These are phyloP conservation scores for Seriola aureovittata DNA, from an alignment of 2,113 vertebrate genomes.

Conservation along the genomic window DNA sequence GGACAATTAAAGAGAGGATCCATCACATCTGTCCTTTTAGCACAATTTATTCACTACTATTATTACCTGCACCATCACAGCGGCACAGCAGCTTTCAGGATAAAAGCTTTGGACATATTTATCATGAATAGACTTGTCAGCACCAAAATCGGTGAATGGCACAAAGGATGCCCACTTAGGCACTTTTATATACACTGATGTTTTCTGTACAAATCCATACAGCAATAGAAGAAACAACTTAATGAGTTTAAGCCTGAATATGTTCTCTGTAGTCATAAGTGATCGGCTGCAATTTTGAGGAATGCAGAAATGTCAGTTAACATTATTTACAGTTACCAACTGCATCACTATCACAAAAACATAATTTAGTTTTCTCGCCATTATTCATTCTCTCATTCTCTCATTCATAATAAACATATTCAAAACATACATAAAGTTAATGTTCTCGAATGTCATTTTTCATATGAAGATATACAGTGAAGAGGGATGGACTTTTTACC, in stretches of 20 bases:
- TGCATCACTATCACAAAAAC: no score
- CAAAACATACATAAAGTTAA: no score
- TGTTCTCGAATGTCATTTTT: no score
- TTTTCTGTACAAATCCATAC: no score
- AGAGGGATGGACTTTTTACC: no score
- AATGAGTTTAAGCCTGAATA: not conserved
- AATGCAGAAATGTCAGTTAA: not conserved
- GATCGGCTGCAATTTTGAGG: no score
- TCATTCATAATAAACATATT: no score
- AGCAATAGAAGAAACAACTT: not conserved
- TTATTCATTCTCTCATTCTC: no score
- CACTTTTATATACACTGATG: not conserved
- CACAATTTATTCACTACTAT: not conserved
- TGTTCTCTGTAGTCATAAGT: not conserved
- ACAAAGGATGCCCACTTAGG: not conserved
- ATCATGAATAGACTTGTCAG: not conserved
- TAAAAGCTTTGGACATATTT: constrained; percentile 11
- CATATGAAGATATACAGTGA: no score
- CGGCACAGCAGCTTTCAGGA: not conserved
- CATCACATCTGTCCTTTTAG: constrained; percentile 21
- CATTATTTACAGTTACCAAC: not conserved
- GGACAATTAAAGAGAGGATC: constrained; percentile 4
- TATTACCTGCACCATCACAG: not conserved
- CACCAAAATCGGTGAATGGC: not conserved
- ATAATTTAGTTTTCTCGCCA: no score